phyloP scores from a whole-genome alignment of 2,113 vertebrate species.

The Xiphorhynchus elegans region DNA sequence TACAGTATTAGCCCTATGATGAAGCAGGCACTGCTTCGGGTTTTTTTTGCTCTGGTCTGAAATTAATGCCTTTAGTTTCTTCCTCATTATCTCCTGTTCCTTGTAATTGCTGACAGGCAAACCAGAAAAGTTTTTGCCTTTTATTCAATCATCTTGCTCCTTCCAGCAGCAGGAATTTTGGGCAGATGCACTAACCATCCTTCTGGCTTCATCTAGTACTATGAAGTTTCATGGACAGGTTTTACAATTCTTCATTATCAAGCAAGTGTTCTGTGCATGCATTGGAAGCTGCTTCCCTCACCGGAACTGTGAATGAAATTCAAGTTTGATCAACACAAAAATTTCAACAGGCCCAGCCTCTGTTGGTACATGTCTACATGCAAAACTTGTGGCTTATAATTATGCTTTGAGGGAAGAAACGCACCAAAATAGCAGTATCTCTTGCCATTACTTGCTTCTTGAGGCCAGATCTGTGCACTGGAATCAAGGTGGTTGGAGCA shows the following conservation, averaged over 20 bases:
- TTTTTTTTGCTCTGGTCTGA: not conserved
- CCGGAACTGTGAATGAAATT: not conserved
- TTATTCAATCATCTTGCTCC: not conserved
- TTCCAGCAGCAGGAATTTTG: not conserved
- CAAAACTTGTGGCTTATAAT: not conserved
- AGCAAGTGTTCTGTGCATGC: not conserved
- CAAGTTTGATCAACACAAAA: not conserved
- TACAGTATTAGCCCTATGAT: not conserved
- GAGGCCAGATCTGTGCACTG: not conserved
- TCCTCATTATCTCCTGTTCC: constrained; percentile 16
- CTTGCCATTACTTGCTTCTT: not conserved
- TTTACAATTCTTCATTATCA: not conserved
- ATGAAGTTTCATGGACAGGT: not conserved
- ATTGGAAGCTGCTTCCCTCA: not conserved
- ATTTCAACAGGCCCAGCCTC: not conserved
- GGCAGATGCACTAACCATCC: not conserved
- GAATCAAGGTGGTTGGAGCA: not conserved
- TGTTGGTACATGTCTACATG: not conserved
- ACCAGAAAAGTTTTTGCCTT: not conserved
- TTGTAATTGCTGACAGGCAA: not conserved
- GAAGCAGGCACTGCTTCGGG: not conserved
- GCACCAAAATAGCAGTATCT: not conserved
- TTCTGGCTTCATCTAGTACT: not conserved
- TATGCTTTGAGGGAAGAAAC: not conserved
- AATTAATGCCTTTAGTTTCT: constrained; percentile 1